Conservation (phyloP, 2,113 vertebrate genomes). For the Lipophrys pholis region DNA sequence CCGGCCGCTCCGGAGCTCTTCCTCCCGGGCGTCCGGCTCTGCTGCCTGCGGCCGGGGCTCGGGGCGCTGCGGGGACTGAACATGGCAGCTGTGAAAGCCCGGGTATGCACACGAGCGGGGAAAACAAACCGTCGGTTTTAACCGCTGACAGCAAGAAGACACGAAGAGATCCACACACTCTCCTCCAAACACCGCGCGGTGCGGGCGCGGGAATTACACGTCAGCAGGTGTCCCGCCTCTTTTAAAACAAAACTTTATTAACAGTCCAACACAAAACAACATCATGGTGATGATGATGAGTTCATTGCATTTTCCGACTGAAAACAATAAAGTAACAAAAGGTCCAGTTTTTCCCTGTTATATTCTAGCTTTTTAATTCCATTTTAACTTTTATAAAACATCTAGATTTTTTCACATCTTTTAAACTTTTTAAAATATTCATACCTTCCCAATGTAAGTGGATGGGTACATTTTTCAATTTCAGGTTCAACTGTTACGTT, state of each 20-base stretch:
- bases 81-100: conserved; percentile 60
- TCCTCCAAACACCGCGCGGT: conserved; percentile 60
- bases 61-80: conserved; percentile 75
- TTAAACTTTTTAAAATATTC: too few relatives aligned
- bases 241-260: conserved; percentile 31
- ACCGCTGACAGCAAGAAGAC: neutral
- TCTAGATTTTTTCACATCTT: too few relatives aligned
- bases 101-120: neutral
- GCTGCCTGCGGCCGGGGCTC: conserved; percentile 75
- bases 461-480: too few relatives aligned
- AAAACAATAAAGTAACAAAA: too few relatives aligned
- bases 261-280: neutral
- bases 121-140: neutral
- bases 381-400: too few relatives aligned
- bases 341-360: too few relatives aligned
- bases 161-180: neutral
- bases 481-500: too few relatives aligned
- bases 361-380: too few relatives aligned
- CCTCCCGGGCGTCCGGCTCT: conserved; percentile 65
- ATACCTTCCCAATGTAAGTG: too few relatives aligned
- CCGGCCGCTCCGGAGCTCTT: conserved; percentile 69
- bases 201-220: conserved; percentile 61
- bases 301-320: too few relatives aligned
- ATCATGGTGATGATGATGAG: too few relatives aligned
- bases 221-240: conserved; percentile 39